Conservation (phyloP, 1,140 invertebrate genomes). For the Apis dorsata region DNA sequence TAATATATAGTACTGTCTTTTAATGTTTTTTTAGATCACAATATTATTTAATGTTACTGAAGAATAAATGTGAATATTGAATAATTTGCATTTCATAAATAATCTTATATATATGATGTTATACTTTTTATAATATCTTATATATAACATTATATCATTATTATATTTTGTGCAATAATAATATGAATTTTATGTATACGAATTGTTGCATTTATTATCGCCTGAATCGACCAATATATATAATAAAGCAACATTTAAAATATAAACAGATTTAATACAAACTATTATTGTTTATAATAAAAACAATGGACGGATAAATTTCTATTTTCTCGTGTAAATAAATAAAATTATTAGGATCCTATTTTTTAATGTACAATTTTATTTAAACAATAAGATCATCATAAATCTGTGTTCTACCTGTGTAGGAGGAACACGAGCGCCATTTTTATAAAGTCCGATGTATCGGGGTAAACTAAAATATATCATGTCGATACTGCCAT, state of each 20-base stretch:
- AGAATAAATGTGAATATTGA: constrained; percentile 15
- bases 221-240: constrained; percentile 31
- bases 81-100: constrained; percentile 24
- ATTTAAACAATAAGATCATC: neutral
- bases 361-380: neutral
- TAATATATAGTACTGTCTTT: constrained; percentile 27
- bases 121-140: constrained; percentile 47
- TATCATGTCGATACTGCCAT: constrained; percentile 75
- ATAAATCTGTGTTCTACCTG: constrained; percentile 44
- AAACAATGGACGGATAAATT: neutral
- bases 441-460: constrained; percentile 14
- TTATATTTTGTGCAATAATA: constrained; percentile 47
- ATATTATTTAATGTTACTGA: constrained; percentile 16
- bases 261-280: neutral
- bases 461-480: constrained; percentile 57
- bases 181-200: constrained; percentile 36
- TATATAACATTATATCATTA: constrained; percentile 48
- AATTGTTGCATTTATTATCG: constrained; percentile 34
- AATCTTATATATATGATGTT: constrained; percentile 51
- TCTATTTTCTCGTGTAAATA: constrained; percentile 23
- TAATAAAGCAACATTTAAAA: neutral
- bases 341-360: constrained; percentile 6
- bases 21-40: neutral
- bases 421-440: constrained; percentile 11
- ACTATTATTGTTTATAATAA: neutral